phyloP scores from a whole-genome alignment of 2,888 invertebrate species.

The Mimachlamys varia region DNA sequence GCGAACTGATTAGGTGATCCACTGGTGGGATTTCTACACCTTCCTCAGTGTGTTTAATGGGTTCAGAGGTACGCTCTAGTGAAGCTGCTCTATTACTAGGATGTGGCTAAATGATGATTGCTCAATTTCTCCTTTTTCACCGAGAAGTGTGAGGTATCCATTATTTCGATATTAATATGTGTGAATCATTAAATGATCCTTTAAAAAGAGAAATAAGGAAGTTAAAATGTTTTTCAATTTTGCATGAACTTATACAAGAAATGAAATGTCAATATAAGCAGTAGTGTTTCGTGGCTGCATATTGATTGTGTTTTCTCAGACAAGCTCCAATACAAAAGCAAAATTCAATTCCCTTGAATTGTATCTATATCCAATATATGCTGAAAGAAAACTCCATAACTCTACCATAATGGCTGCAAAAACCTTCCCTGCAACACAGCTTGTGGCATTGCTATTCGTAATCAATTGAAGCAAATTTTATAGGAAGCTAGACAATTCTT shows the following conservation, averaged over 20 bases:
- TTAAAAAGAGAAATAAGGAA: neutral
- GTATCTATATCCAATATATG: neutral
- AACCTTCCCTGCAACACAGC: neutral
- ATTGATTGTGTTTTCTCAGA: neutral
- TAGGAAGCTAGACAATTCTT: neutral
- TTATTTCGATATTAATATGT: too few species aligned
- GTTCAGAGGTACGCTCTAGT: neutral
- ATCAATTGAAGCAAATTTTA: neutral
- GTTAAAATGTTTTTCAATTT: neutral
- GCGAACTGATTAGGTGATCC: constrained; percentile 3
- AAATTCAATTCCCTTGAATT: neutral
- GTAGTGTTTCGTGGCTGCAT: neutral
- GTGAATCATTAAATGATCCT: neutral
- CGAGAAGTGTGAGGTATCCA: neutral
- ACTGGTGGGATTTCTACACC: neutral
- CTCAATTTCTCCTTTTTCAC: neutral
- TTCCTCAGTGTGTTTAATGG: neutral
- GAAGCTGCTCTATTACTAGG: neutral
- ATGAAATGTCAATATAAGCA: neutral
- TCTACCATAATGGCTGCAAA: neutral
- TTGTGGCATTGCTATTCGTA: neutral
- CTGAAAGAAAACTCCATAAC: neutral
- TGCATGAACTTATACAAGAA: neutral
- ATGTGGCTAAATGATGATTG: neutral
- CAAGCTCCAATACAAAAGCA: neutral